Evolutionary conservation across 2,113 vertebrate genomes (phyloP), one percentile per base, ranked within the genome.

Genomic region (Paedocypris sp.): DNA sequence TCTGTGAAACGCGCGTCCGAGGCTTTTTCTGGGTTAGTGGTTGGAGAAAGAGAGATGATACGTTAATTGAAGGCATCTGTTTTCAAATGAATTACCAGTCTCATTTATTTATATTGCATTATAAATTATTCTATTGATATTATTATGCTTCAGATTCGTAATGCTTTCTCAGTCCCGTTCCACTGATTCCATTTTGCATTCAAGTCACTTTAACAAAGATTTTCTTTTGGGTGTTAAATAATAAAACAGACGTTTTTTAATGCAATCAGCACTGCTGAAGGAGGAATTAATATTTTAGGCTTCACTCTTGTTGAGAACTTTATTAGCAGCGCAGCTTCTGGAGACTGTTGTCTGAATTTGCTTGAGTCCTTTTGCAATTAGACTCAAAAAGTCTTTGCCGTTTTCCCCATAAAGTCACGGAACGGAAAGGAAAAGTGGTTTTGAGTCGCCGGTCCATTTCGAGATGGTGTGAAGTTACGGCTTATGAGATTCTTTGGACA

Each of bases 101-200:
- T 86, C 80, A 85, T 86, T 83, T 87, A 87, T 87, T 86, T 82
- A 86, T 85, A 83, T 79, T 76, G 68, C 9, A 39, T 68, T 78
- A 85, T 86, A 79, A 85, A 87, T 87, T 84, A 87, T 87, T 87
- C 84, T 85, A 84, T 87, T 86, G 86, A 84, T 85, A 84, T 84
- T 85, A 82, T 82, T 79, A 80, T 70, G 80, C 75, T 82, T 78
- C 79, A 85, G 81, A 85, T 86, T 81, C 85, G 77, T 76, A 80
- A 74, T 72, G 78, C 71, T 79, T 76, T 78, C 76, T 75, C 74
- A 68, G 56, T 77, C 72, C 78, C 75, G 60, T 77, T 79, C 75
- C 70, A 74, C 76, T 81, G 79, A 80, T 77, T 79, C 79, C 82
- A 82, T 86, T 86, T 85, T 85, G 83, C 75, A 76, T 76, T 78